phyloP scores from a whole-genome alignment of 2,797 vertebrate species.

The Jordanella pulchra region DNA sequence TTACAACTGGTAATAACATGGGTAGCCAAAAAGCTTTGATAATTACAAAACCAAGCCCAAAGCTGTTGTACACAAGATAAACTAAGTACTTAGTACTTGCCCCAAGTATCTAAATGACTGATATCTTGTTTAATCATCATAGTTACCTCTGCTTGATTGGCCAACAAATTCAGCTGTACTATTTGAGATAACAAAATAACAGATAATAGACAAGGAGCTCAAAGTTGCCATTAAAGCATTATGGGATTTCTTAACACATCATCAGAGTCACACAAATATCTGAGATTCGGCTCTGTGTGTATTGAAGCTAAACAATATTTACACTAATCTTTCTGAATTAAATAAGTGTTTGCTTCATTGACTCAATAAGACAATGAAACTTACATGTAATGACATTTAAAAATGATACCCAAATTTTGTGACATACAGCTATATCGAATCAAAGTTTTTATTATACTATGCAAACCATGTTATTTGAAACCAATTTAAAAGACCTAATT shows the following conservation, averaged over 20 bases:
- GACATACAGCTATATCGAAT: neutral
- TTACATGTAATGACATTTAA: neutral
- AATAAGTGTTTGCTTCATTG: neutral
- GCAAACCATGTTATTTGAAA: neutral
- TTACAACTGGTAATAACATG: too few relatives aligned
- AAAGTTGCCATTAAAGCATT: neutral
- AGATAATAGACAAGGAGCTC: neutral
- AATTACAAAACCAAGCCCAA: too few relatives aligned
- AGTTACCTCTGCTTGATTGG: neutral
- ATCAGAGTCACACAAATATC: neutral
- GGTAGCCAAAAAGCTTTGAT: too few relatives aligned
- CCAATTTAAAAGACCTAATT: neutral
- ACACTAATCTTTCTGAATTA: neutral
- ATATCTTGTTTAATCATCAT: neutral
- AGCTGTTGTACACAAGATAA: too few relatives aligned
- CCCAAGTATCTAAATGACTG: neutral
- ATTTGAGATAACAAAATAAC: neutral
- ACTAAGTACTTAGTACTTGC: neutral
- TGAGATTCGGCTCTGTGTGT: neutral
- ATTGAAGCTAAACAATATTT: neutral
- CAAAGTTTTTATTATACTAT: neutral
- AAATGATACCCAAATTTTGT: neutral
- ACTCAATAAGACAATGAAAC: neutral
- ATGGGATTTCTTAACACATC: neutral
- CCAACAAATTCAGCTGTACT: neutral